A percentile compares a stretch with the other conserved stretches of the same genome.
Evolutionary conservation across 2,888 invertebrate genomes (phyloP).

Genomic region (Drosophila borborema): DNA sequence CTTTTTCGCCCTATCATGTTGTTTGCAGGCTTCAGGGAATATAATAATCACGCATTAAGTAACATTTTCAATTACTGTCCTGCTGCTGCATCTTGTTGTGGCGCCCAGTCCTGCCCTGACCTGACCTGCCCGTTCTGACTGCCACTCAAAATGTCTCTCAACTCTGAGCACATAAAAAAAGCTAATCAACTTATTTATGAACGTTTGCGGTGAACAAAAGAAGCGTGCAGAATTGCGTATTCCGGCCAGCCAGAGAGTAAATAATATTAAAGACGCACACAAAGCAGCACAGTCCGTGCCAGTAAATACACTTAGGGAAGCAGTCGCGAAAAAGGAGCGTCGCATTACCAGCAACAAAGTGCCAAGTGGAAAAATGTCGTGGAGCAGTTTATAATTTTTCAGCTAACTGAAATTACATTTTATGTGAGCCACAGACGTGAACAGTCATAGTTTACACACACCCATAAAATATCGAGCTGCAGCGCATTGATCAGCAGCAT

Average conservation of each 20-base stretch:
- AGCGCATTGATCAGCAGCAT: constrained; percentile 31
- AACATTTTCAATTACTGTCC: constrained; percentile 75
- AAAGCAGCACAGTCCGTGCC: constrained; percentile 7
- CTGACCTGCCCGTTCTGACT: constrained; percentile 10
- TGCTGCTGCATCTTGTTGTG: constrained; percentile 32
- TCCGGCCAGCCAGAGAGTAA: constrained; percentile 39
- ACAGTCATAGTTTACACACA: constrained; percentile 58
- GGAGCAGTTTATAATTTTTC: constrained; percentile 55
- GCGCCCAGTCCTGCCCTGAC: background rate
- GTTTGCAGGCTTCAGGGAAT: constrained; percentile 53
- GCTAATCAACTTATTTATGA: constrained; percentile 78
- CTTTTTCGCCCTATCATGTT: constrained; percentile 63
- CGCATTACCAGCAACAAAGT: constrained; percentile 33
- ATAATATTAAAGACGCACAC: constrained; percentile 22
- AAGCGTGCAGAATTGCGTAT: constrained; percentile 76
- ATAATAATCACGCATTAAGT: constrained; percentile 75
- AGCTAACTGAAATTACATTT: constrained; percentile 60
- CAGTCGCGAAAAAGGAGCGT: constrained; percentile 9
- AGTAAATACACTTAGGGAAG: constrained; percentile 40
- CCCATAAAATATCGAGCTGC: constrained; percentile 32
- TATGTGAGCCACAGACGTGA: constrained; percentile 23
- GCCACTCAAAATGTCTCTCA: constrained; percentile 53
- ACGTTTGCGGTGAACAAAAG: constrained; percentile 76
- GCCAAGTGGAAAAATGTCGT: constrained; percentile 37
- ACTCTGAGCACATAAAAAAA: constrained; percentile 69